Evolutionary conservation across 2,797 vertebrate species (phyloP).

Genomic region (Alosa sapidissima): DNA sequence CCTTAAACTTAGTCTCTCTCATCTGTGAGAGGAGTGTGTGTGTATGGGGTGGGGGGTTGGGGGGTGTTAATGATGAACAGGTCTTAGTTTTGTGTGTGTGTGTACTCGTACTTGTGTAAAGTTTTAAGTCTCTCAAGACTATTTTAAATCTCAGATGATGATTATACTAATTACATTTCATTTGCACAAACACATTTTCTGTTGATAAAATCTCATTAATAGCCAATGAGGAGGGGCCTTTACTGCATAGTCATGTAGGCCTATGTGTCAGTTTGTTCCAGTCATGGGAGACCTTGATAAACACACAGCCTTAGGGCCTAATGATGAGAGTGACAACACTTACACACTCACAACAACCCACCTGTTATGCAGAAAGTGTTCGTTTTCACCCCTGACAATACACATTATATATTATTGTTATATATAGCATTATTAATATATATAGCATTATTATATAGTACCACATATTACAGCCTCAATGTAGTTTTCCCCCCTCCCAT

Average conservation of each 20-base stretch:
- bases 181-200: background rate
- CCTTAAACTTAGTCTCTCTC: background rate
- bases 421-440: no score
- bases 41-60: background rate
- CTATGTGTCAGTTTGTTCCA: background rate
- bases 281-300: background rate
- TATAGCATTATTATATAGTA: background rate
- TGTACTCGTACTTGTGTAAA: background rate
- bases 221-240: background rate
- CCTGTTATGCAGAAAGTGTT: background rate
- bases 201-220: background rate
- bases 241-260: no score
- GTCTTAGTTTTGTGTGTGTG: background rate
- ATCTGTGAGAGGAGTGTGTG: background rate
- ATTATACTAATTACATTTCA: background rate
- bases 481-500: no score
- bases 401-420: no score
- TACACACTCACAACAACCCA: background rate
- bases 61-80: background rate
- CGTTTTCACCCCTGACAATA: background rate
- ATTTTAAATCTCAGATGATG: background rate
- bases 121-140: no score
- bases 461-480: background rate
- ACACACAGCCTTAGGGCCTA: background rate
- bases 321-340: background rate